These are phyloP conservation scores for Manacus vitellinus DNA, from an alignment of 2,113 vertebrate species.

Conservation along the genomic window DNA sequence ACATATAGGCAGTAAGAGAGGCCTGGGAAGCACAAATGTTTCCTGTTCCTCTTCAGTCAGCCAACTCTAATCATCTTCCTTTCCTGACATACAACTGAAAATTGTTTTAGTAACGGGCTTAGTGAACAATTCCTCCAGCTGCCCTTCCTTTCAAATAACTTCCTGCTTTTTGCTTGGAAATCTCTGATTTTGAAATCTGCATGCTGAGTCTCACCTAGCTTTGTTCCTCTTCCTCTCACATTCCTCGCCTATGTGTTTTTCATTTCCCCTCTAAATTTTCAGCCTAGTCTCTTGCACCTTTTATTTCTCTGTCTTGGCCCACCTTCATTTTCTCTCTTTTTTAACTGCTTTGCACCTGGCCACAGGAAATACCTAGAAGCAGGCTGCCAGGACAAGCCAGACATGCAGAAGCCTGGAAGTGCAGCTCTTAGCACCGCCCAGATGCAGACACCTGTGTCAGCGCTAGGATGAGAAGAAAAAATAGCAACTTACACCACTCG, in stretches of 20 bases:
- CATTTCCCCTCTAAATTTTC: not conserved
- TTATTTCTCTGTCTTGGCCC: not conserved
- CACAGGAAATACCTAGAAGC: not conserved
- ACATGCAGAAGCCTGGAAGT: fast-evolving
- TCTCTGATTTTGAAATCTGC: not conserved
- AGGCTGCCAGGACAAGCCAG: not conserved
- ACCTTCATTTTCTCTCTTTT: not conserved
- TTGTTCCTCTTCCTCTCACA: not conserved
- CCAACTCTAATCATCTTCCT: not conserved
- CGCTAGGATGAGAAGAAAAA: fast-evolving
- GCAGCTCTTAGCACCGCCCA: not conserved
- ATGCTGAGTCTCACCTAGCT: not conserved
- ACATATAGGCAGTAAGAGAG: not conserved
- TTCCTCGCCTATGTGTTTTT: not conserved
- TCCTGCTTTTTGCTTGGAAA: not conserved
- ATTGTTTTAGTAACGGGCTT: not conserved
- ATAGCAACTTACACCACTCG: fast-evolving
- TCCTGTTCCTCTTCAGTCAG: not conserved
- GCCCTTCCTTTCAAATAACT: not conserved
- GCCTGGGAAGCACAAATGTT: not conserved
- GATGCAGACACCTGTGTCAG: not conserved
- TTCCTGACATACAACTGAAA: not conserved
- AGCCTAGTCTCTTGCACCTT: not conserved
- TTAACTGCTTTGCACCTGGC: not conserved
- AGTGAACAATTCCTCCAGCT: not conserved